Base-by-base conservation (phyloP, 2,888 invertebrate species). In the Erebia epiphron region DNA sequence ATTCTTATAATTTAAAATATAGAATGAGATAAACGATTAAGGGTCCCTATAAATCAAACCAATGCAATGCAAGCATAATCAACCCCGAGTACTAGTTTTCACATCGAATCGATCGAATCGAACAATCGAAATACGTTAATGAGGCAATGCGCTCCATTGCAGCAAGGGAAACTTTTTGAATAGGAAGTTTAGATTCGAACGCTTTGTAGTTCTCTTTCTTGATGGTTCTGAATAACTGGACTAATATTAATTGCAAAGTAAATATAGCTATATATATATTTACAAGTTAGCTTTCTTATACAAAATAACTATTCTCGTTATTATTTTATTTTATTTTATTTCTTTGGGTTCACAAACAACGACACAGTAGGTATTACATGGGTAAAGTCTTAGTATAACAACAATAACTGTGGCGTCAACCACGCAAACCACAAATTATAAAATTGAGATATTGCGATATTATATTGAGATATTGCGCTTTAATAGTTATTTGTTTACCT, bases 401-500 rank as follows among this genome's bases (percentile, higher is more conserved):
- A n/a, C n/a, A n/a, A n/a, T n/a, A n/a, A n/a, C n/a, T n/a, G n/a
- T n/a, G n/a, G n/a, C n/a, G n/a, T n/a, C n/a, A n/a, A n/a, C n/a
- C n/a, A n/a, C n/a, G n/a, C n/a, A n/a, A n/a, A n/a, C n/a, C n/a
- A n/a, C n/a, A n/a, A n/a, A n/a, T n/a, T n/a, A n/a, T n/a, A n/a
- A n/a, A n/a, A n/a, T n/a, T n/a, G n/a, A n/a, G n/a, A n/a, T n/a
- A n/a, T n/a, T n/a, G n/a, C n/a, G n/a, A n/a, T n/a, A n/a, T n/a
- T n/a, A 35, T 7, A 35, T n/a, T n/a, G n/a, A 2, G 50, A 7
- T 50, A 14, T 14, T 50, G 11, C 18, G 21, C 2, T 41, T 62
- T 46, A 46, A 49, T 21, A 49, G 49, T 62, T 46, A 13, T 56
- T 66, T 18, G 66, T 66, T 56, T 57, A 66, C 66, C 56, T 21